A percentile compares a stretch with the other conserved stretches of the same genome.
Conservation (phyloP, 2,113 vertebrate species). For the Sorex araneus region DNA sequence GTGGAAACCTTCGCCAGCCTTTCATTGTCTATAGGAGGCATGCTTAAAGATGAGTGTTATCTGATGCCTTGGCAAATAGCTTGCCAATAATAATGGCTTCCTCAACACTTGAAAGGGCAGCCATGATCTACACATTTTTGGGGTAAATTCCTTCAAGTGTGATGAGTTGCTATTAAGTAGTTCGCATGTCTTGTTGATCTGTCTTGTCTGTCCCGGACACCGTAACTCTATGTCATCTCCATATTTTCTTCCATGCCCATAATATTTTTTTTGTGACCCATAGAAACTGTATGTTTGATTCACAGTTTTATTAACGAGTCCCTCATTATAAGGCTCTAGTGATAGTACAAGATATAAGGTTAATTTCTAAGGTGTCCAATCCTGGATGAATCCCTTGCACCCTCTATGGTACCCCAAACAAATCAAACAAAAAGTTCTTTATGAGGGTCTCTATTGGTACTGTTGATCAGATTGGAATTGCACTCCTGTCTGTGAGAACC, state of each 20-base stretch:
- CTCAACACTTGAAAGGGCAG: conserved; percentile 35
- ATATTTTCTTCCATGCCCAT: not conserved
- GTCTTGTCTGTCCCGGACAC: not conserved
- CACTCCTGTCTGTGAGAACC: not conserved
- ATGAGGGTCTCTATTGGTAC: not conserved
- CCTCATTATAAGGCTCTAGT: too few species aligned
- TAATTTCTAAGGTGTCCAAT: too few species aligned
- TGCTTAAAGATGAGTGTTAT: conserved; percentile 75
- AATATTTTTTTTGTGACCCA: conserved; percentile 6
- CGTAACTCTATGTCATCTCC: not conserved
- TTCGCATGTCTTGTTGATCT: not conserved
- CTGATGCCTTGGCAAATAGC: conserved; percentile 63
- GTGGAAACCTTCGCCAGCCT: conserved; percentile 66
- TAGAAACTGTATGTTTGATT: not conserved
- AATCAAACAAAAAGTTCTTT: too few species aligned
- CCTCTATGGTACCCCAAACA: too few species aligned
- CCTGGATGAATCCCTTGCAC: too few species aligned
- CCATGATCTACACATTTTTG: conserved; percentile 8
- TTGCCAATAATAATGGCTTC: conserved; percentile 52
- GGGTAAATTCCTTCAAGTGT: conserved; percentile 53
- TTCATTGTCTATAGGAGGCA: conserved; percentile 73
- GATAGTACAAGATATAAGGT: too few species aligned
- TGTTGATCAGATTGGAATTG: not conserved
- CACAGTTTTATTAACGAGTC: conserved; percentile 12
- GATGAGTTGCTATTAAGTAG: not conserved